Evolutionary conservation across 2,888 invertebrate genomes (phyloP), one percentile per base, ranked within the genome.

Genomic region (Ormyrus thymus): DNA sequence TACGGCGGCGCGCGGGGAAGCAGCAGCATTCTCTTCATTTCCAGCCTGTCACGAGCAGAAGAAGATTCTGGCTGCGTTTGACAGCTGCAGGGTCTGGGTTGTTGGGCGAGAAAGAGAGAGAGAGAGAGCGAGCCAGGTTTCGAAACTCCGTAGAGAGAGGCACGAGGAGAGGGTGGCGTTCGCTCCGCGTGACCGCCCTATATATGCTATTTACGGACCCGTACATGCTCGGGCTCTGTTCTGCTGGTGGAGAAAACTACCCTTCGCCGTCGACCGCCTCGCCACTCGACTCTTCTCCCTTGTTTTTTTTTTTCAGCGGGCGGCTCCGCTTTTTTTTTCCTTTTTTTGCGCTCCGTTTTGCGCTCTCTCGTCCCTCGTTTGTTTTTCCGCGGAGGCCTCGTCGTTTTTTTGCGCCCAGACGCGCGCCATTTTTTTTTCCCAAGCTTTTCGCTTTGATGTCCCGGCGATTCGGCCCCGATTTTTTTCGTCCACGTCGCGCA

Each of bases 11-110:
- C 73, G 79, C 64, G 77, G 75, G 51, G 78, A 72, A 43, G 76
- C 75, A 11, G 62, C 81, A 74, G 79, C 85, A 87, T 86, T 90
- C 89, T 89, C 90, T 90, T 90, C 90, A 90, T 90, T 90, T 90
- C 87, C 87, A 87, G 88, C 87, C 90, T 90, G 90, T 90, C 90
- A 90, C 89, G 87, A 88, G 86, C 90, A 90, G 89, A 85, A 89
- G 89, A 90, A 90, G 90, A 90, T 89, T 89, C 88, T 86, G 86
- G 79, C 84, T 85, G 84, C 84, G 84, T 85, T 85, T 85, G 84
- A 85, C 84, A 84, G 84, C 83, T 83, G 88, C 88, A 89, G 88
- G 88, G 88, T 88, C 87, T 74, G 78, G 78, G 73, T 69, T 78
- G 72, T 72, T 73, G 78, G 53, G 59, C 64, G 77, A 77, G 73